Conservation (phyloP, 2,888 invertebrate species). For the Stenolophus ochropezus region DNA sequence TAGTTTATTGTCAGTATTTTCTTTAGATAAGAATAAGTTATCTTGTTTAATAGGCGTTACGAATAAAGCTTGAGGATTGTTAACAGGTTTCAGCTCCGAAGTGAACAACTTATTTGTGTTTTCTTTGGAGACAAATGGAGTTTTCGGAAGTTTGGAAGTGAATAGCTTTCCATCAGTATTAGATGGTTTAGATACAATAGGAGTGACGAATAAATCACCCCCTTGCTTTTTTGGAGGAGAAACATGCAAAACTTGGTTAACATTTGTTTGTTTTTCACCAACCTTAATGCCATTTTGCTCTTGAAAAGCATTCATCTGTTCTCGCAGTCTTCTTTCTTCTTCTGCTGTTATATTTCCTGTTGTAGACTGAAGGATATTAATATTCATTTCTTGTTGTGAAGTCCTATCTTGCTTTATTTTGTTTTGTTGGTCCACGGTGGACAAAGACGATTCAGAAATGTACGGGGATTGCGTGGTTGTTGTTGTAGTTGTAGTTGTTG, state of each 20-base stretch:
- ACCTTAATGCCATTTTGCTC: not conserved
- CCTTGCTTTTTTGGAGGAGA: not conserved
- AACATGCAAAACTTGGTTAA: not conserved
- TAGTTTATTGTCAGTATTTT: not conserved
- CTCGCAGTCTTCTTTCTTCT: not conserved
- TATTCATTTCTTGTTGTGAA: not conserved
- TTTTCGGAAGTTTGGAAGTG: not conserved
- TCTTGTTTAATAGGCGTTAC: not conserved
- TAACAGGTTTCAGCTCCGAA: not conserved
- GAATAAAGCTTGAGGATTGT: not conserved
- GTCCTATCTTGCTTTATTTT: not conserved
- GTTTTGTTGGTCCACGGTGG: not conserved
- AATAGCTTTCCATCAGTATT: slow-evolving; percentile 5
- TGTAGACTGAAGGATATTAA: not conserved
- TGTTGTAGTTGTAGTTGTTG: not conserved
- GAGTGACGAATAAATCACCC: not conserved
- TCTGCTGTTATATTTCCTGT: not conserved
- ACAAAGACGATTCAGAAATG: too few species aligned
- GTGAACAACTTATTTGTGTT: not conserved
- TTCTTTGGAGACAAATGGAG: not conserved
- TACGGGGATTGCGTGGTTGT: too few species aligned
- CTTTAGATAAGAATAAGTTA: not conserved
- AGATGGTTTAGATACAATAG: not conserved
- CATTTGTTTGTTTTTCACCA: not conserved
- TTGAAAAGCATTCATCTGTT: not conserved